Percentiles rank a stretch among this genome's conserved stretches.
These are phyloP conservation scores for Chironomus tepperi DNA, from an alignment of 1,140 invertebrate species.

Conservation along the genomic window DNA sequence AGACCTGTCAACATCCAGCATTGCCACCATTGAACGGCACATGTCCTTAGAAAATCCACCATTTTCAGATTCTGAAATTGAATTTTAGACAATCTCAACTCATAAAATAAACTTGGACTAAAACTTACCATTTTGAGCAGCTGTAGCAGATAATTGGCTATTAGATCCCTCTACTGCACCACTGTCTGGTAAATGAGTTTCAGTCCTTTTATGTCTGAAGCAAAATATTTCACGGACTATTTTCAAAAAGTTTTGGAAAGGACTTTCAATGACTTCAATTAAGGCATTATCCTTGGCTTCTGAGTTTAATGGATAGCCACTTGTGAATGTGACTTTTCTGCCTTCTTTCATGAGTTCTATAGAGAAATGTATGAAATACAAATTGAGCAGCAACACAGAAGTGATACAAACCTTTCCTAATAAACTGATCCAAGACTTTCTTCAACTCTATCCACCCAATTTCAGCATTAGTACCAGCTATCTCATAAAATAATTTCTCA, in stretches of 20 bases:
- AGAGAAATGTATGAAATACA: background rate
- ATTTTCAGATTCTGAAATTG: slow-evolving; percentile 59
- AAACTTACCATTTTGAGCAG: no score
- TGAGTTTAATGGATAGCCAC: no score
- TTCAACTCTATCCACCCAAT: slow-evolving; percentile 91
- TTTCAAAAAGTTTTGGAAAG: background rate
- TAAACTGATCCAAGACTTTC: slow-evolving; percentile 83
- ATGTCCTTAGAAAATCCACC: slow-evolving; percentile 86
- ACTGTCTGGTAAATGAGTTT: no score
- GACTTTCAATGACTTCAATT: background rate
- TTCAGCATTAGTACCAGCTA: slow-evolving; percentile 86
- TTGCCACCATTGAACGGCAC: slow-evolving; percentile 93
- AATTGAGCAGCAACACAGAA: slow-evolving; percentile 1
- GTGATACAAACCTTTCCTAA: slow-evolving; percentile 48
- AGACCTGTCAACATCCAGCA: slow-evolving; percentile 85
- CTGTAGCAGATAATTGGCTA: no score
- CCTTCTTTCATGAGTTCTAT: no score
- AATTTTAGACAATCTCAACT: no score
- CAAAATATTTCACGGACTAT: no score
- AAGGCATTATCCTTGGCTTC: no score
- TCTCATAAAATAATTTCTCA: slow-evolving; percentile 72
- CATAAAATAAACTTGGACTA: no score
- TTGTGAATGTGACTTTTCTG: no score
- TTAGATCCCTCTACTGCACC: no score
- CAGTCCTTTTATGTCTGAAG: no score